Evolutionary conservation across 1,140 invertebrate species (phyloP), one percentile per base, ranked within the genome.

Genomic region (Protaetia brevitarsis): DNA sequence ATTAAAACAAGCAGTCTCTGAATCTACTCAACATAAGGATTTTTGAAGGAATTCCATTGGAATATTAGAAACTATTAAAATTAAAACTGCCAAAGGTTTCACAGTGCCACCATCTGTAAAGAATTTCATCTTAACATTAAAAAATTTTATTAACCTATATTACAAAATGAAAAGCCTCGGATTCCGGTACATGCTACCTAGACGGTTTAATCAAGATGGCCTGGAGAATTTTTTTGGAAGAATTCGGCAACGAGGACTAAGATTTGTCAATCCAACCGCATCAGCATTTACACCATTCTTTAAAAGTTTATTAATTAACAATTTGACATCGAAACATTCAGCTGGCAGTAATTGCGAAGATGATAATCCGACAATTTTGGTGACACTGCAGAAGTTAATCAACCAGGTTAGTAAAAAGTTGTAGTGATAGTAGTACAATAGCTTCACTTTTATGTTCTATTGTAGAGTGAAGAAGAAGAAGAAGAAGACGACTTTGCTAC

Each of bases 211-310:
- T 41, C 70, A 71, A 64, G 68, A 71, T 57, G 36, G 68, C 28
- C 51, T 71, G 8, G 70, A 71, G 36, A 71, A 67, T 69, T 57
- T n/a, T 71, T 71, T 61, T 57, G 65, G 10, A 51, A n/a, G 59
- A 5, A 62, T 71, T 21, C 28, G 70, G 10, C 29, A 34, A 29
- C 63, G 45, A 21, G 68, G 68, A 7, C n/a, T 41, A 6, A 62
- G 68, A 51, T 59, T 59, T 64, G 57, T 56, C 3, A 69, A 71
- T 56, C 70, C 70, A 21, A 51, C 61, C 51, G n/a, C 29, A 10
- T 23, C 19, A 6, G 8, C 61, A 2, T 71, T 71, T 65, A 58
- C 11, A 19, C 29, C 5, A 13, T 61, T 60, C n/a, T 71, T 66
- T 67, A 71, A 68, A 37, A n/a, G 26, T 45, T 64, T 69, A 3